Conservation (phyloP, 92 coral and sea anemone genomes). For the Galaxea fascicularis region DNA sequence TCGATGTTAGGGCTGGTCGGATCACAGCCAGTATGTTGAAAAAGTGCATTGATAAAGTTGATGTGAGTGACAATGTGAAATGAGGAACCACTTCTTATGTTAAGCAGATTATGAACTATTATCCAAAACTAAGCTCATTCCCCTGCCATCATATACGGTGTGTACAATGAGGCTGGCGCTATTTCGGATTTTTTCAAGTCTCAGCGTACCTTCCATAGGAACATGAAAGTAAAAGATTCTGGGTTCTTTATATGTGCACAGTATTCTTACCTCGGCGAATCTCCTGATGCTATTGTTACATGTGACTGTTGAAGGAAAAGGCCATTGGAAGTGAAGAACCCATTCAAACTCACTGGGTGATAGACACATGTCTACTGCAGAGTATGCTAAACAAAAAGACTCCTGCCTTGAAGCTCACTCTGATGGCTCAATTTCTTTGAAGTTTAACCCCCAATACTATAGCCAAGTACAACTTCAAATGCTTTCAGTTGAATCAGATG, state of each 20-base stretch:
- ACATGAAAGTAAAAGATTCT: conserved; percentile 22
- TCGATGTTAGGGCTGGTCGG: conserved; percentile 31
- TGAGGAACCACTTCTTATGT: conserved; percentile 45
- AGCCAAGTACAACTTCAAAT: not conserved
- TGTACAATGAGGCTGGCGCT: conserved; percentile 34
- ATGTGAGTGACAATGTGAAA: conserved; percentile 22
- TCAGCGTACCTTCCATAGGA: conserved; percentile 14
- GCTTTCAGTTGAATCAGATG: conserved; percentile 24
- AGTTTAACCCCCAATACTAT: conserved; percentile 35
- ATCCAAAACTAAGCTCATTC: conserved; percentile 49
- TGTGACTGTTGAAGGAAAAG: conserved; percentile 35
- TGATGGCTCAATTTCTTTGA: conserved; percentile 35
- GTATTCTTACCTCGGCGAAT: conserved; percentile 44
- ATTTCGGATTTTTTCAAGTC: conserved; percentile 25
- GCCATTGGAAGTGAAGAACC: conserved; percentile 52
- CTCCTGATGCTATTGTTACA: conserved; percentile 49
- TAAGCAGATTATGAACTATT: conserved; percentile 42
- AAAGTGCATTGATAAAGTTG: conserved; percentile 41
- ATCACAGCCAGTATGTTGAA: conserved; percentile 38
- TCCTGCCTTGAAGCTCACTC: conserved; percentile 35
- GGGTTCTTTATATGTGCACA: conserved; percentile 34
- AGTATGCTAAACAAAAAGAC: conserved; percentile 32
- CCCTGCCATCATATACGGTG: conserved; percentile 32
- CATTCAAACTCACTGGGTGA: conserved; percentile 43
- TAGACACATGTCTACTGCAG: conserved; percentile 23